Base-by-base conservation (phyloP, 2,797 vertebrate species). In the Acipenser oxyrinchus region DNA sequence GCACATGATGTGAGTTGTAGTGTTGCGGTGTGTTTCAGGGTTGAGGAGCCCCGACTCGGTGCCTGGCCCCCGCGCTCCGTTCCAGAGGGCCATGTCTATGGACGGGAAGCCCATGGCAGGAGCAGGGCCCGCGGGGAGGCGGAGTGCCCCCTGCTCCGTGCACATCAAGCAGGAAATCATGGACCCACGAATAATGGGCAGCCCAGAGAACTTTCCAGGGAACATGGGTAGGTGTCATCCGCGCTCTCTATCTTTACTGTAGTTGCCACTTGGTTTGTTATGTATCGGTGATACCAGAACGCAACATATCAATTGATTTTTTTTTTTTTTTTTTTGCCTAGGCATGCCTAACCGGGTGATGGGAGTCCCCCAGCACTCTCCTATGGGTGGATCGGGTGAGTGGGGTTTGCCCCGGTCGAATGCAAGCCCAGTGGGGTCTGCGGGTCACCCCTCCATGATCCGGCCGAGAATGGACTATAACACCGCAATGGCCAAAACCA, bases 111-210 rank as follows among this genome's bases (percentile, higher is more conserved):
- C 90, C 48, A 65, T 82, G 10, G 63, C 82, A 50, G 91, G 84
- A 59, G 82, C 89, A 3, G 76, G 88, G 15, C 83, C 90, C 72
- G 82, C 93, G 1, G 76, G 81, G n/a, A 93, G 95, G 77, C 93
- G 79, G 57, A 89, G 90, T 49, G 89, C 79, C 64, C 86, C 90
- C 0, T 95, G 93, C 63, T 85, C 94, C 61, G 79, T 91, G 48
- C 70, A 96, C 73, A 81, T 94, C 77, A 97, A 97, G 82, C 95
- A 95, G 72, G 92, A 91, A 75, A 70, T 86, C 79, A 79, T 92
- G 79, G 85, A 93, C 75, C 86, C 91, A 4, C 87, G 94, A 74
- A 84, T 92, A 80, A 86, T 92, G 75, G 94, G 92, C 68, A 89
- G 84, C 69, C 93, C 93, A 68, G 95, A 97, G 53, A 84, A 84